Percentiles rank a stretch among this genome's conserved stretches.
These are phyloP conservation scores for Oenanthe melanoleuca DNA, from an alignment of 2,113 vertebrate genomes.

Conservation along the genomic window DNA sequence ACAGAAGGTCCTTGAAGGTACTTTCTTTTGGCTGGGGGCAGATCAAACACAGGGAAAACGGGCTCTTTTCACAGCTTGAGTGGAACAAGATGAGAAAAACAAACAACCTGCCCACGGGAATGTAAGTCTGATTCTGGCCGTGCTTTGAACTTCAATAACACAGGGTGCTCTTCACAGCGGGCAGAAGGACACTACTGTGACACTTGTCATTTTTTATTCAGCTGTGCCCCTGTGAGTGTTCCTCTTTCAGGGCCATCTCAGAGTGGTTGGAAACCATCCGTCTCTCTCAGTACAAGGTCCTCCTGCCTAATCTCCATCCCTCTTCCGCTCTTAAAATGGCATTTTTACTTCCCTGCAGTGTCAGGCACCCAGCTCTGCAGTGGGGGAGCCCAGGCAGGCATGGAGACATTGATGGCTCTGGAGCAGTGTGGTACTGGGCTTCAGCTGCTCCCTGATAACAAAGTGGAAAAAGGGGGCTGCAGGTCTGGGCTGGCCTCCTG, in stretches of 20 bases:
- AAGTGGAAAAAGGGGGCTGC: background rate
- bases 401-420: rapidly evolving
- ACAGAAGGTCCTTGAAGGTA: background rate
- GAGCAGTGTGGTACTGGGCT: background rate
- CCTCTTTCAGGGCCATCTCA: background rate
- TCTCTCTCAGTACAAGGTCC: background rate
- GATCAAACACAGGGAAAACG: background rate
- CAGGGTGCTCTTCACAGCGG: background rate
- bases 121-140: background rate
- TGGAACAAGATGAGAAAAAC: slow-evolving; percentile 24
- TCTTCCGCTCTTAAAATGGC: background rate
- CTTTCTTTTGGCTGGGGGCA: background rate
- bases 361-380: background rate
- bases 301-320: background rate
- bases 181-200: background rate
- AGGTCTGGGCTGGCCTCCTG: background rate
- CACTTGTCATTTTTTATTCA: background rate
- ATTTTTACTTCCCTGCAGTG: background rate
- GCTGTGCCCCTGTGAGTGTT: background rate
- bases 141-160: background rate
- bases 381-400: background rate
- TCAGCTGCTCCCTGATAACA: background rate
- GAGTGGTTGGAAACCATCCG: background rate
- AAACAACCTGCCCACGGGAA: background rate
- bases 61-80: background rate